Evolutionary conservation across 2,113 vertebrate species (phyloP), one percentile per base, ranked within the genome.

Genomic region (Rhabdornis inornatus): DNA sequence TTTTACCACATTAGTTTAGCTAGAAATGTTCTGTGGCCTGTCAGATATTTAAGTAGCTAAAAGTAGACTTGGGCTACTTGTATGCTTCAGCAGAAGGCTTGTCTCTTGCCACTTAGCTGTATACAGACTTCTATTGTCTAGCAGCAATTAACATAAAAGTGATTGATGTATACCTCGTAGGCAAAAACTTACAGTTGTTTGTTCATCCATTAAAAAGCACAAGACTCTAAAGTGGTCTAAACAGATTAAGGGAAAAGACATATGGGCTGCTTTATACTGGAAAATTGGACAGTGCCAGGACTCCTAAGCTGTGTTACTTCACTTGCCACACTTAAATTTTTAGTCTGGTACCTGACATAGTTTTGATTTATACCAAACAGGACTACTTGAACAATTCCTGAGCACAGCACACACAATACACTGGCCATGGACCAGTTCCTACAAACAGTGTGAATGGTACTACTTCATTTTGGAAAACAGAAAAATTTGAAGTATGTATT

Each of bases 131-230:
- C 71, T 40, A 83, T 30, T 93, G 89, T 83, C 70, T 95, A 94
- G 66, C 47, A 94, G 87, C 91, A 97, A 96, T 97, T 98, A 97
- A 94, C 50, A 45, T 77, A 90, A 87, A 95, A 97, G 39, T 91
- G 96, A 97, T 95, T 92, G 93, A 96, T 94, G 87, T 94, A 87
- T 69, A 59, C n/a, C 91, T 97, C 3, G 1, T 75, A 92, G 89
- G 89, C 92, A 96, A 95, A 97, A 97, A 53, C 45, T 49, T 77
- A 45, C 7, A 87, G 75, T 12, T 87, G 49, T 76, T 33, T 78
- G 16, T 55, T 84, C 27, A 35, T 94, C 68, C 64, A 57, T 93
- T 94, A 72, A 85, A 59, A 78, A 82, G 47, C 64, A 79, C 83
- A 49, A 75, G 44, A 59, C 72, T 81, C 95, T 94, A 94, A 92